Conservation (phyloP, 2,797 vertebrate species). For the Alca torda region DNA sequence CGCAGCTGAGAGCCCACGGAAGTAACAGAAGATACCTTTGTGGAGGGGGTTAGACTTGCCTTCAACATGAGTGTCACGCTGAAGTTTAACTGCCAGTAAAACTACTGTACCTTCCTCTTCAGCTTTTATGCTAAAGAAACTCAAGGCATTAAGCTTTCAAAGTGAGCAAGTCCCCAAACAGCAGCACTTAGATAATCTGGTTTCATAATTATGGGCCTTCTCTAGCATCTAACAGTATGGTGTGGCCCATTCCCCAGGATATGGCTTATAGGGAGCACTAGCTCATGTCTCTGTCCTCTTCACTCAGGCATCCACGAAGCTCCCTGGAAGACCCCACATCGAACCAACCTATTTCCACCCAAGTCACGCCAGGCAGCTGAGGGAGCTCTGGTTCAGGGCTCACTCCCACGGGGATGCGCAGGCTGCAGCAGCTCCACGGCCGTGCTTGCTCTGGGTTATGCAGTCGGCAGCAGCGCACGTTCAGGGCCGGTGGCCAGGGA, state of each 20-base stretch:
- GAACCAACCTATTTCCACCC: not conserved
- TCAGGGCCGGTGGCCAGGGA: constrained; percentile 30
- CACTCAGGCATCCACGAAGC: not conserved
- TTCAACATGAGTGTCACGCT: not conserved
- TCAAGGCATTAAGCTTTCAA: not conserved
- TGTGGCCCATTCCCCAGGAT: not conserved
- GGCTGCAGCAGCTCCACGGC: not conserved
- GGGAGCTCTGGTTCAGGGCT: not conserved
- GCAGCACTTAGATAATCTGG: not conserved
- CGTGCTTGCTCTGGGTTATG: accelerated
- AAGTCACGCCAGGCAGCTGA: not conserved
- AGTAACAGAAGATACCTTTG: not conserved
- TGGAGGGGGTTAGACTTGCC: not conserved
- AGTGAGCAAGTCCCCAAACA: not conserved
- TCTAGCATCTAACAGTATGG: accelerated
- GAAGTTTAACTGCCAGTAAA: not conserved
- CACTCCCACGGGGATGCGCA: accelerated
- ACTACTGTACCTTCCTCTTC: not conserved
- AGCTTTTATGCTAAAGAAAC: not conserved
- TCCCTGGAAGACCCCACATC: not conserved
- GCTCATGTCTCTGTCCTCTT: not conserved
- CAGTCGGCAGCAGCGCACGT: accelerated
- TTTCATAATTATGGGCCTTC: not conserved
- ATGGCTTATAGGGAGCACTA: not conserved
- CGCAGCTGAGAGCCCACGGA: not conserved